Base-by-base conservation (phyloP, 2,113 vertebrate genomes). In the Sorex araneus region DNA sequence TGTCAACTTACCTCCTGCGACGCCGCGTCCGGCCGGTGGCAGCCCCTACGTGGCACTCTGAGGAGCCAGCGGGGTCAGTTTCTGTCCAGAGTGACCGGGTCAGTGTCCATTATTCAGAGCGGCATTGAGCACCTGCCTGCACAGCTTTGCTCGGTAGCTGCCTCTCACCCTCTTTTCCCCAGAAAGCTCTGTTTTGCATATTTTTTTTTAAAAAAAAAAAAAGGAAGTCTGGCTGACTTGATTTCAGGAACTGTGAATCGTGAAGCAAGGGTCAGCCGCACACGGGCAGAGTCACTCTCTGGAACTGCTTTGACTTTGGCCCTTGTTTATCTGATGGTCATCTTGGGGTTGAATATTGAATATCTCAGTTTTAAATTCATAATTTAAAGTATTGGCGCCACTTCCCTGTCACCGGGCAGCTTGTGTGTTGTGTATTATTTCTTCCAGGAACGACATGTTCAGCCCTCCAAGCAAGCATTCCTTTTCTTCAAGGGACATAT, bases 401-500 rank as follows among this genome's bases (percentile, higher is more conserved):
- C 76, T 95, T 95, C 28, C 28, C 95, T 95, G 81, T 82, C 87
- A 79, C 34, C 84, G 81, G 81, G 90, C 90, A 96, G 94, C 94
- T 91, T 93, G 90, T 91, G 95, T 91, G n/a, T 93, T 70, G 96
- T 87, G 70, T 83, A 50, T 94, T 79, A 23, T 74, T 94, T 96
- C 63, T 92, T 92, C 87, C 0, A 9, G 69, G 92, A 96, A 60
- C 76, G 93, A 50, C 85, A 76, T 54, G 87, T 79, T 97, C 93
- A 92, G 93, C 75, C 96, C 95, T 91, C 74, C 91, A 94, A 96
- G 86, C 87, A 47, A 95, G 50, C 1, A 0, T 95, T 90, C 93
- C 43, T 93, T 97, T 96, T 87, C 88, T 87, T 94, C 94, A 80
- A 94, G 84, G 92, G 90, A 60, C n/a, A 45, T 92, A 47, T 89